Percentiles rank a stretch among this genome's conserved stretches.
Conservation (phyloP, 2,797 vertebrate genomes). For the Lemur catta region DNA sequence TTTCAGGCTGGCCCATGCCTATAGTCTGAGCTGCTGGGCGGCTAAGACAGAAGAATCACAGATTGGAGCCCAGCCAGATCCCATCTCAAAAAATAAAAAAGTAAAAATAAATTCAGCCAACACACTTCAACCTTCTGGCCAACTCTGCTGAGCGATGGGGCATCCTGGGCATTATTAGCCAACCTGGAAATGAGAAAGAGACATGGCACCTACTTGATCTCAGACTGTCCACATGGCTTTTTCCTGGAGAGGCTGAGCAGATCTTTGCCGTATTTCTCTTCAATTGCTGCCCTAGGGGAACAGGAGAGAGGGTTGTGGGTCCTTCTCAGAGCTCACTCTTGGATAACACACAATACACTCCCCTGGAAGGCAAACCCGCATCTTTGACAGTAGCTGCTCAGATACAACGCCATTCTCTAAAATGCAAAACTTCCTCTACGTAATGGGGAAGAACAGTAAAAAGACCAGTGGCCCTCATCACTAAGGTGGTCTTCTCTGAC, state of each 20-base stretch:
- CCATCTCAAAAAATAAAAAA: background rate
- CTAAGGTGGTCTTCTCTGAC: background rate
- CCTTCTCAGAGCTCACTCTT: background rate
- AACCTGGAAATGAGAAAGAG: background rate
- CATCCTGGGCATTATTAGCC: background rate
- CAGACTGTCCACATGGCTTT: slow-evolving; percentile 94
- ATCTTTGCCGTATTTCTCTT: slow-evolving; percentile 97
- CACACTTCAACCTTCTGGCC: background rate
- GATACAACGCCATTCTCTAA: background rate
- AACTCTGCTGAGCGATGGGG: fast-evolving
- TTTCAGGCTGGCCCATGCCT: background rate
- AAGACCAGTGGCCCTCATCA: background rate
- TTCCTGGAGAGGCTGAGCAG: slow-evolving; percentile 92
- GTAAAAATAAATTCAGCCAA: background rate
- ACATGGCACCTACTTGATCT: slow-evolving; percentile 92
- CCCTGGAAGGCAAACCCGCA: background rate
- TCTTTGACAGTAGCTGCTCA: background rate
- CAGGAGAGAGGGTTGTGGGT: slow-evolving; percentile 32
- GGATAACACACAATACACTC: background rate
- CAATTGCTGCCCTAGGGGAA: slow-evolving; percentile 89
- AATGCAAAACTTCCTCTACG: background rate
- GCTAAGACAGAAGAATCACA: background rate
- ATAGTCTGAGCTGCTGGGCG: background rate
- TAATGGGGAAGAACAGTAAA: background rate
- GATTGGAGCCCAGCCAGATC: background rate